phyloP scores from a whole-genome alignment of 2,888 invertebrate genomes.

The Volucella inanis region DNA sequence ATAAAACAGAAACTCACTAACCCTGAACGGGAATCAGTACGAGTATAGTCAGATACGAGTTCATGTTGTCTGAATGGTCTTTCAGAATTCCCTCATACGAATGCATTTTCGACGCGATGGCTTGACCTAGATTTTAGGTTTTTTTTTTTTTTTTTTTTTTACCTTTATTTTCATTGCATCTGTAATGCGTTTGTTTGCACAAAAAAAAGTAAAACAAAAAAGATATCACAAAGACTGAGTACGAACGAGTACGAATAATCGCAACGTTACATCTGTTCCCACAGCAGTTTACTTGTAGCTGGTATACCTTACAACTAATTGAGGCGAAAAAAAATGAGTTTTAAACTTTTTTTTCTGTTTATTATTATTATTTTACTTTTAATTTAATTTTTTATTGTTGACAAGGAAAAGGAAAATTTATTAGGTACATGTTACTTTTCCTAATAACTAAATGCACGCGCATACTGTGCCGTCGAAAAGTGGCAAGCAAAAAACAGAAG shows the following conservation, averaged over 20 bases:
- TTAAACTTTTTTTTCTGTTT: background rate
- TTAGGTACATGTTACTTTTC: slow-evolving; percentile 40
- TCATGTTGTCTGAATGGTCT: slow-evolving; percentile 43
- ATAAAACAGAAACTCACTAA: slow-evolving; percentile 56
- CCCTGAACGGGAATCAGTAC: slow-evolving; percentile 42
- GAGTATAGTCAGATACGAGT: slow-evolving; percentile 42
- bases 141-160: slow-evolving; percentile 8
- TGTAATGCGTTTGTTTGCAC: slow-evolving; percentile 58
- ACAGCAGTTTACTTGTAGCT: slow-evolving; percentile 74
- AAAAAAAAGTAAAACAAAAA: slow-evolving; percentile 55
- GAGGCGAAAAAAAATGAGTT: slow-evolving; percentile 46
- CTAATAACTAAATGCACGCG: slow-evolving; percentile 56
- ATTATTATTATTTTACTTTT: background rate
- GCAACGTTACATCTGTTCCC: slow-evolving; percentile 64
- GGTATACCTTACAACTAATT: slow-evolving; percentile 61
- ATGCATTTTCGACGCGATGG: slow-evolving; percentile 43
- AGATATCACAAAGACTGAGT: background rate
- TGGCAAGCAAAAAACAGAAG: background rate
- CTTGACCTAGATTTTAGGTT: slow-evolving; percentile 69
- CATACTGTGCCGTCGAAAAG: slow-evolving; percentile 29
- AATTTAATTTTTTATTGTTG: slow-evolving; percentile 30
- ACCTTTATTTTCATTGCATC: slow-evolving; percentile 55
- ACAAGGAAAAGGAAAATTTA: slow-evolving; percentile 32
- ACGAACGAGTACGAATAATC: slow-evolving; percentile 6
- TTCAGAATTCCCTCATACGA: slow-evolving; percentile 2